These are phyloP conservation scores for Phataginus tetradactyla DNA, from an alignment of 2,797 vertebrate genomes.

Conservation along the genomic window DNA sequence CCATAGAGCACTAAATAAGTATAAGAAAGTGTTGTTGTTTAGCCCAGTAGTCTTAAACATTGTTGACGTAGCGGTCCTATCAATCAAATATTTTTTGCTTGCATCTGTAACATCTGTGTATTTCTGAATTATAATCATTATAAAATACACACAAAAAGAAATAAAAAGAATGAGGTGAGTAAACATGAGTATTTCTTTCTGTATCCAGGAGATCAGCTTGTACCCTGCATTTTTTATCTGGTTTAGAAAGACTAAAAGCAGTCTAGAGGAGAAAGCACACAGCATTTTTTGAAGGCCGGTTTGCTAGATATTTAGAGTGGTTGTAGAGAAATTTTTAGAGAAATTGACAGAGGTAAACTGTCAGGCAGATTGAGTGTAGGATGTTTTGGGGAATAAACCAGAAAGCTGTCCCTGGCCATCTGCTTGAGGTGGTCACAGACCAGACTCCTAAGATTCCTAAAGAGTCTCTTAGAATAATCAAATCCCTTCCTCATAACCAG, in stretches of 20 bases:
- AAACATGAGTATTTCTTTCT: slow-evolving; percentile 27
- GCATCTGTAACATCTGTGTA: not conserved
- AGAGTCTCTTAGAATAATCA: not conserved
- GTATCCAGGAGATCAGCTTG: not conserved
- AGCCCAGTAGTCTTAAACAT: not conserved
- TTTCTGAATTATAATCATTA: slow-evolving; percentile 47
- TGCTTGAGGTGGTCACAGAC: slow-evolving; percentile 43
- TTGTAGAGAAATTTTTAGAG: not conserved
- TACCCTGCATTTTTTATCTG: not conserved
- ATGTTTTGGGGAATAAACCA: slow-evolving; percentile 44
- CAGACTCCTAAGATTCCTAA: not conserved
- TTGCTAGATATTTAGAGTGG: not conserved
- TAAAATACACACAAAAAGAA: slow-evolving; percentile 41
- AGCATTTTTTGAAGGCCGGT: slow-evolving; percentile 7
- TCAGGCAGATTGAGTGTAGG: slow-evolving; percentile 70
- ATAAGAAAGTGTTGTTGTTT: slow-evolving; percentile 21
- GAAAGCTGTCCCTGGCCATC: slow-evolving; percentile 51
- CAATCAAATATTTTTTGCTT: slow-evolving; percentile 29
- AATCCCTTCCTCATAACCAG: not conserved
- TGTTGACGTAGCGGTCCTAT: not conserved
- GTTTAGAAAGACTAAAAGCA: not conserved
- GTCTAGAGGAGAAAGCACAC: not conserved
- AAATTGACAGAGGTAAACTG: slow-evolving; percentile 36
- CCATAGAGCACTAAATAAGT: not conserved
- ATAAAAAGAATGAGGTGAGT: slow-evolving; percentile 49